These are phyloP conservation scores for Eupithecia pulchellata DNA, from an alignment of 2,888 invertebrate species.

Conservation along the genomic window DNA sequence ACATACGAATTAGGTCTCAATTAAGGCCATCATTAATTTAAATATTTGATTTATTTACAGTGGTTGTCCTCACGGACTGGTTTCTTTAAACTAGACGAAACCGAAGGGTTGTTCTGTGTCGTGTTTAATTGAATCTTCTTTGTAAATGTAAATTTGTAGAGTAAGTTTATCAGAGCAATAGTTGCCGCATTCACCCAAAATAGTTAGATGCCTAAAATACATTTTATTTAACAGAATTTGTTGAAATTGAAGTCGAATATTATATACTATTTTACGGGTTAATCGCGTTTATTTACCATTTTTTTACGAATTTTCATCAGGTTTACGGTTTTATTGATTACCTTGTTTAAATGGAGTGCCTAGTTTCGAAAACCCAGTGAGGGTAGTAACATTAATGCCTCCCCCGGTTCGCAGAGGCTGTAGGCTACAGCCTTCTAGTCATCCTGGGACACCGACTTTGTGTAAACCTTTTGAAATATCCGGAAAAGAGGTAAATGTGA, in stretches of 20 bases:
- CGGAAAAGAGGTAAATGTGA: too few relatives aligned
- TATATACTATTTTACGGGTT: too few relatives aligned
- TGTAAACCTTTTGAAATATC: too few relatives aligned
- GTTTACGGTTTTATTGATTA: too few relatives aligned
- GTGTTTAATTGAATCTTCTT: background rate
- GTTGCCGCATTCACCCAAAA: background rate
- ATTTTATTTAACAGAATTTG: background rate
- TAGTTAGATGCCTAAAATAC: background rate
- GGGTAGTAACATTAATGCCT: too few relatives aligned
- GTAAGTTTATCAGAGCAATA: background rate
- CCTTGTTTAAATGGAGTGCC: too few relatives aligned
- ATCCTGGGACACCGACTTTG: too few relatives aligned
- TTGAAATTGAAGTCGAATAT: background rate
- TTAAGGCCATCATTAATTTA: background rate
- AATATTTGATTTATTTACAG: background rate
- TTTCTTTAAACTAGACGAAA: background rate
- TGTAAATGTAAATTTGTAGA: background rate
- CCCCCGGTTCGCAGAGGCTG: too few relatives aligned
- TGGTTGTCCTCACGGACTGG: background rate
- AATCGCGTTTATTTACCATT: too few relatives aligned
- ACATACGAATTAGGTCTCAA: background rate
- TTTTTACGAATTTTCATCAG: too few relatives aligned
- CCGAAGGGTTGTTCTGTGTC: background rate
- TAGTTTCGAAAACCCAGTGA: too few relatives aligned
- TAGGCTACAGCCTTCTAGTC: too few relatives aligned